phyloP scores from a whole-genome alignment of 2,797 vertebrate species.

The Peromyscus aztecus region DNA sequence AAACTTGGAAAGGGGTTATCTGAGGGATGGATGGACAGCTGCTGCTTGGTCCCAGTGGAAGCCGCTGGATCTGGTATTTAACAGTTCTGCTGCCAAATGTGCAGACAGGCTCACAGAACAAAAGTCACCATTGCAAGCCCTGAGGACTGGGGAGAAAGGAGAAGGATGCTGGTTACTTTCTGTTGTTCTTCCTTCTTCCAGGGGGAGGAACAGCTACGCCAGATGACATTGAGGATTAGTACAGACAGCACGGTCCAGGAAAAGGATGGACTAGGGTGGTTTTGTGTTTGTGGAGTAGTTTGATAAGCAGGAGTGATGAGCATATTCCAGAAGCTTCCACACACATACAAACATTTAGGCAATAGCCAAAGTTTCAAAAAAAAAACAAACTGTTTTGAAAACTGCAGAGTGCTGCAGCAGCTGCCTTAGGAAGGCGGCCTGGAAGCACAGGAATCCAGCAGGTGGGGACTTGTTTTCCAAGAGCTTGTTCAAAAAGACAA shows the following conservation, averaged over 20 bases:
- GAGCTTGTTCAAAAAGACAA: conserved; percentile 57
- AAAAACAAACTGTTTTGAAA: conserved; percentile 20
- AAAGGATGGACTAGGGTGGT: background rate
- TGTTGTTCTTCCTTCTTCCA: background rate
- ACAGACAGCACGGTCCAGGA: background rate
- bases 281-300: background rate
- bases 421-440: conserved; percentile 21
- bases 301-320: background rate
- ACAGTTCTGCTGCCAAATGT: conserved; percentile 67
- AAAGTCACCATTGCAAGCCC: conserved; percentile 44
- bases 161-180: background rate
- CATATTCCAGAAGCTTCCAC: background rate
- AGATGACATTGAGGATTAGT: fast-evolving
- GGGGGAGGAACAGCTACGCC: background rate
- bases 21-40: conserved; percentile 66
- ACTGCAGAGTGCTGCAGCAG: background rate
- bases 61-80: conserved; percentile 49
- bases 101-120: conserved; percentile 44
- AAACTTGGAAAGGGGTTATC: conserved; percentile 55
- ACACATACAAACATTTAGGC: background rate
- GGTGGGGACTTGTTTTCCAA: conserved; percentile 77
- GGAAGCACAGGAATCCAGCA: conserved; percentile 65
- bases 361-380: background rate
- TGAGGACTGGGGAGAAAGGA: background rate
- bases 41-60: conserved; percentile 55